Evolutionary conservation across 2,113 vertebrate genomes (phyloP).

Genomic region (Nesogale talazaci): DNA sequence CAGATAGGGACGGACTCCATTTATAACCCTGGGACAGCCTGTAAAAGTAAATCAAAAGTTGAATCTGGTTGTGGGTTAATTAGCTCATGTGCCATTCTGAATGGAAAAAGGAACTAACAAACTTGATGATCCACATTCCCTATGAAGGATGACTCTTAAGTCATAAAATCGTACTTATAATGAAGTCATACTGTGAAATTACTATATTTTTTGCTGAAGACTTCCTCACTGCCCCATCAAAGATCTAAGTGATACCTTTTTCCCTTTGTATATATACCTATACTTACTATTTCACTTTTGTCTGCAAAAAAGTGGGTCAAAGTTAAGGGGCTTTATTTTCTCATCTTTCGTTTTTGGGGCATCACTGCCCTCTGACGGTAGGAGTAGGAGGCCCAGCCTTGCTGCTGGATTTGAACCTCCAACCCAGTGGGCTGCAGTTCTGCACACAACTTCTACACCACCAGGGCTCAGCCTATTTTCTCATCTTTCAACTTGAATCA

Average conservation of each 20-base stretch:
- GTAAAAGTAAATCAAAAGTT: neutral
- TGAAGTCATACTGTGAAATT: neutral
- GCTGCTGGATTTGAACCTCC: no score
- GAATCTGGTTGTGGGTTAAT: neutral
- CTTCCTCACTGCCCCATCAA: neutral
- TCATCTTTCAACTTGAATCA: slow-evolving; percentile 20
- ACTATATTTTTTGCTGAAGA: slow-evolving; percentile 6
- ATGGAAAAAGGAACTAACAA: neutral
- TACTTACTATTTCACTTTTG: neutral
- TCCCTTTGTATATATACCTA: neutral
- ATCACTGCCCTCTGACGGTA: no score
- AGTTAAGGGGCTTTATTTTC: slow-evolving; percentile 11
- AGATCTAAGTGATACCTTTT: neutral
- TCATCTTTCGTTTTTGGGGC: no score
- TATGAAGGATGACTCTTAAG: neutral
- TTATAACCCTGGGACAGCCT: neutral
- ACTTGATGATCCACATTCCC: neutral
- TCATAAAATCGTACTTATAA: neutral
- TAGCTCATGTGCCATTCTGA: neutral
- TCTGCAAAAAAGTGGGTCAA: neutral
- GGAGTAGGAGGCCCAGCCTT: no score
- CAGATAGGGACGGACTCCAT: neutral
- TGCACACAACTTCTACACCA: no score
- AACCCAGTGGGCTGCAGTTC: no score
- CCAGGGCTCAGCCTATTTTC: no score